Evolutionary conservation across 2,113 vertebrate genomes (phyloP), one percentile per base, ranked within the genome.

Genomic region (Haemorhous mexicanus): DNA sequence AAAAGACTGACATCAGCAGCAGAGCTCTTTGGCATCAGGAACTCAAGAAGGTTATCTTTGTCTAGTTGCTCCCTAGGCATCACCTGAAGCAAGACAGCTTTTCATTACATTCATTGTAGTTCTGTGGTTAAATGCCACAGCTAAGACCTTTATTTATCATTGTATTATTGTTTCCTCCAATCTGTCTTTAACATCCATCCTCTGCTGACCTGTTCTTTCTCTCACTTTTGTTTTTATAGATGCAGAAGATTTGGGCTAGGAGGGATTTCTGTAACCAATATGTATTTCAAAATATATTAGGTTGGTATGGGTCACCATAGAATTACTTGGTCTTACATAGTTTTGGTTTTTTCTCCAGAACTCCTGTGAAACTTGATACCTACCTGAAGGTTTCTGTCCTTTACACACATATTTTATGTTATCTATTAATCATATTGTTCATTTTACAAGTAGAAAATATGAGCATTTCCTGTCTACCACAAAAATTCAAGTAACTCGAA

Each of bases 31-130:
- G 79, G 75, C 68, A 67, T 50, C 86, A 59, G 50, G 19, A 88
- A 84, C n/a, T 67, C 55, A 50, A 47, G 78, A 64, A 69, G 50
- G 75, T 83, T 92, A 59, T 84, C 68, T 80, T 85, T 61, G 77
- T 61, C n/a, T 94, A 93, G 84, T 89, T 94, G 89, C 52, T 96
- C 73, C 91, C 86, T 84, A 69, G 87, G 75, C 72, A 89, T 62
- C 76, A 87, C 75, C 68, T 80, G 83, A 87, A 83, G 41, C 44
- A 72, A 83, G 63, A 73, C 11, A 90, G 47, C 37, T 90, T 94
- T 73, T 79, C 41, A 76, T 66, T 66, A 62, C 32, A 43, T 63
- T 35, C 55, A 35, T 30, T 70, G 16, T 39, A 27, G 11, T 33
- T 80, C 55, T 61, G 55, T 32, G 39, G 79, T 50, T 62, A 91